These are phyloP conservation scores for Dinocampus coccinellae DNA, from an alignment of 2,888 invertebrate species.

Conservation along the genomic window DNA sequence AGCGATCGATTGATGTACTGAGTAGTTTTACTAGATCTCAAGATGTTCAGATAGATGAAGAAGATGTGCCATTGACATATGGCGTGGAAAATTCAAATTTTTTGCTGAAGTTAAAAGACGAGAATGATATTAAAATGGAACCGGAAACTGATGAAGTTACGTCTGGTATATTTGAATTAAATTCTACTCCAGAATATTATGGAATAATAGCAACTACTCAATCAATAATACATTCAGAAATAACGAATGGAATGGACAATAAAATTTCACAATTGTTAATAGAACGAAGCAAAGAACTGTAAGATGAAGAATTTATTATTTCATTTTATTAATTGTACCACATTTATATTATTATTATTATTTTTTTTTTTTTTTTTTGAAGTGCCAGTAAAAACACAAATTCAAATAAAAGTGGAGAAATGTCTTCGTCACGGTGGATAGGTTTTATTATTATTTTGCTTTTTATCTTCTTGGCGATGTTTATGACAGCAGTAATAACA, in stretches of 20 bases:
- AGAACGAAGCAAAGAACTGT: background rate
- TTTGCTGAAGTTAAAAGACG: background rate
- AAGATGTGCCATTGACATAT: background rate
- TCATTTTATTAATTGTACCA: background rate
- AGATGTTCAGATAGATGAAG: background rate
- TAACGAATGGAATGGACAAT: background rate
- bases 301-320: background rate
- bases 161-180: background rate
- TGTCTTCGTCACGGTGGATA: constrained; percentile 41
- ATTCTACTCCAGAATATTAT: background rate
- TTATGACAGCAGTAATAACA: constrained; percentile 40
- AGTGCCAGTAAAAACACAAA: background rate
- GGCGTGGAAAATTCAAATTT: background rate
- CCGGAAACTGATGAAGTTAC: background rate
- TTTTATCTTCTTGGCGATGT: constrained; percentile 37
- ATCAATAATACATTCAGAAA: background rate
- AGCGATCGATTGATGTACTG: constrained; percentile 31
- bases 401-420: constrained; percentile 23
- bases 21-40: constrained; percentile 14
- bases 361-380: background rate
- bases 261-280: background rate
- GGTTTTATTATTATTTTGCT: constrained; percentile 41
- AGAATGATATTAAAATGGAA: background rate
- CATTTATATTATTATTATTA: background rate
- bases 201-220: background rate